These are phyloP conservation scores for Amiota communis DNA, from an alignment of 2,888 invertebrate genomes.

Conservation along the genomic window DNA sequence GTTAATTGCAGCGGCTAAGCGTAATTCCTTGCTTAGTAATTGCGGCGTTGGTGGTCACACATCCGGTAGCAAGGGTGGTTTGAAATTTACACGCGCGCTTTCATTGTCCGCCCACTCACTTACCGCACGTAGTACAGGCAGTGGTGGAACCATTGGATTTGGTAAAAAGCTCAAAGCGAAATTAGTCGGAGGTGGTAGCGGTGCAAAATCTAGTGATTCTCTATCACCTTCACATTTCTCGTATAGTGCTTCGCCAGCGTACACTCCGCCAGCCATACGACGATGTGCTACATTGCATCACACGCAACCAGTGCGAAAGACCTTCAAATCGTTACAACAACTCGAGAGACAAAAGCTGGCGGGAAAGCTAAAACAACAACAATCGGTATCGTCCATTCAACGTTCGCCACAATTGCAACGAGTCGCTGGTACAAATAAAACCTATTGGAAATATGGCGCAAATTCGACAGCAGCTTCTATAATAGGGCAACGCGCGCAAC, in stretches of 20 bases:
- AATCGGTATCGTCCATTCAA: conserved; percentile 19
- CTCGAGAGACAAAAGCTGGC: conserved; percentile 66
- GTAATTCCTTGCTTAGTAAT: conserved; percentile 38
- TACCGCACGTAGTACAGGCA: conserved; percentile 45
- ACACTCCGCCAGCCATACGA: conserved; percentile 70
- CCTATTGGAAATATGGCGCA: conserved; percentile 68
- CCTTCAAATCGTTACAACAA: conserved; percentile 69
- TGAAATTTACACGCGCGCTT: conserved; percentile 66
- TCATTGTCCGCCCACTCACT: conserved; percentile 69
- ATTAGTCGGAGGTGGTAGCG: conserved; percentile 25
- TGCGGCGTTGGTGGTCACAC: conserved; percentile 41
- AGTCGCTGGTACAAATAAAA: conserved; percentile 67
- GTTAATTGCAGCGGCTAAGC: conserved; percentile 56
- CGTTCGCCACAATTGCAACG: conserved; percentile 55
- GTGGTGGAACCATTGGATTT: conserved; percentile 44
- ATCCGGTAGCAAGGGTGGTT: conserved; percentile 45
- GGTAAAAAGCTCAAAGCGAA: conserved; percentile 61
- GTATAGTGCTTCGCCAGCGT: conserved; percentile 66
- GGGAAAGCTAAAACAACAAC: conserved; percentile 29
- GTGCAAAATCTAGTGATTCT: conserved; percentile 60
- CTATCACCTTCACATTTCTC: conserved; percentile 63
- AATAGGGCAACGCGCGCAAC: conserved; percentile 60
- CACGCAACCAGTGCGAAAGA: conserved; percentile 68
- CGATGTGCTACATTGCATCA: conserved; percentile 70
- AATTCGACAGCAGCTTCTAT: conserved; percentile 70